Evolutionary conservation across 2,888 invertebrate genomes (phyloP).

Genomic region (Micoletzkya japonica): DNA sequence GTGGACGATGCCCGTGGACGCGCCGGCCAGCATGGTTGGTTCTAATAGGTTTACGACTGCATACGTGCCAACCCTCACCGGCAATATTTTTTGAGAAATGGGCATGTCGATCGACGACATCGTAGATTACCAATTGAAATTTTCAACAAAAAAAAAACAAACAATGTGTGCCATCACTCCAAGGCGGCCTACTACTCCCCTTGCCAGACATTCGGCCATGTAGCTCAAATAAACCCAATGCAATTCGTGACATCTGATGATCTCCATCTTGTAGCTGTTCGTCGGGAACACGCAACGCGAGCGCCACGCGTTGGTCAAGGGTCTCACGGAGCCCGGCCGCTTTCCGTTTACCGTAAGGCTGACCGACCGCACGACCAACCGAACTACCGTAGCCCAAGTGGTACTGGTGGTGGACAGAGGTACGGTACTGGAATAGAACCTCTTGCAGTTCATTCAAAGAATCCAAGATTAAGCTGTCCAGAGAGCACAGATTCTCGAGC

Average conservation of each 20-base stretch:
- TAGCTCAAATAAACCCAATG: too few relatives aligned
- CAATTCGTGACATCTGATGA: too few relatives aligned
- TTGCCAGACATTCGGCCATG: too few relatives aligned
- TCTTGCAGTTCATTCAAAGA: neutral
- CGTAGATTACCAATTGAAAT: neutral
- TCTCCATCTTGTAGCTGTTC: too few relatives aligned
- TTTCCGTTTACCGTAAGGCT: too few relatives aligned
- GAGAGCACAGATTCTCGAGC: neutral
- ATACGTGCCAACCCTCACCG: neutral
- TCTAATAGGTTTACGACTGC: too few relatives aligned
- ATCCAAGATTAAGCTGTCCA: neutral
- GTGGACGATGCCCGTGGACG: conserved; percentile 12
- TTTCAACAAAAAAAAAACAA: too few relatives aligned
- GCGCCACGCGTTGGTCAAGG: neutral
- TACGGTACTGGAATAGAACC: neutral
- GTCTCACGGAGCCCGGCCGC: too few relatives aligned
- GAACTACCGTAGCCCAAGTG: neutral
- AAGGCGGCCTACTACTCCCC: too few relatives aligned
- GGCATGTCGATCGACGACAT: neutral
- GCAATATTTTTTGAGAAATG: neutral
- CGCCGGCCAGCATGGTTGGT: conserved; percentile 19
- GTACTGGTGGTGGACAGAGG: neutral
- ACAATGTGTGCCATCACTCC: too few relatives aligned
- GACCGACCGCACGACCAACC: too few relatives aligned
- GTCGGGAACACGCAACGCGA: conserved; percentile 8